Percentiles rank a stretch among this genome's conserved stretches.
phyloP scores from a whole-genome alignment of 1,140 invertebrate species.

The Agrilus planipennis region DNA sequence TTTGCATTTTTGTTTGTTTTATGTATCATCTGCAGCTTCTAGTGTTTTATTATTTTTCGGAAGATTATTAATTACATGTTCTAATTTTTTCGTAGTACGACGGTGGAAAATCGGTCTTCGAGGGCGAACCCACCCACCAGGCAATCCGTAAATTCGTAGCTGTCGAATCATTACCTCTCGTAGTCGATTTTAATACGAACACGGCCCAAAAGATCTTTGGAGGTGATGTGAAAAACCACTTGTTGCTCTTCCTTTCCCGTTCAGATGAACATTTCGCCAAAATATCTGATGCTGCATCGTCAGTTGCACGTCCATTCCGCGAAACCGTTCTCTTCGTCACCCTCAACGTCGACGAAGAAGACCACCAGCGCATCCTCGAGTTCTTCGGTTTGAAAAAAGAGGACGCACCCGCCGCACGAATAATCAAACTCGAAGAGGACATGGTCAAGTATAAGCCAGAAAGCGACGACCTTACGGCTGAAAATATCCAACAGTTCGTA shows the following conservation, averaged over 20 bases:
- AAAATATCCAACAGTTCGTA: constrained; percentile 75
- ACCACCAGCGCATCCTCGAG: constrained; percentile 93
- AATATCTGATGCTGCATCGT: constrained; percentile 54
- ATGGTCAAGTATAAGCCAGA: constrained; percentile 98
- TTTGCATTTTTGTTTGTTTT: too few species aligned
- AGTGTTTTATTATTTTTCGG: too few species aligned
- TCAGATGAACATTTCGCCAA: constrained; percentile 71
- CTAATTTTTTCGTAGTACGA: too few species aligned
- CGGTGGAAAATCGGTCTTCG: constrained; percentile 73
- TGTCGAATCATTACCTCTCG: constrained; percentile 76
- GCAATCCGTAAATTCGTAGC: constrained; percentile 74
- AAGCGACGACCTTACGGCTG: constrained; percentile 59
- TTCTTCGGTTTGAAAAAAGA: constrained; percentile 97
- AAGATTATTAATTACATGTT: too few species aligned
- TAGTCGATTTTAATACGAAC: constrained; percentile 97
- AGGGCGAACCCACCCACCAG: constrained; percentile 55
- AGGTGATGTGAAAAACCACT: constrained; percentile 92
- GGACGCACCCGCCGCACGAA: constrained; percentile 81
- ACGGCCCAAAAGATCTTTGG: constrained; percentile 97
- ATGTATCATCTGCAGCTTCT: too few species aligned
- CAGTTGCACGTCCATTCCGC: constrained; percentile 79
- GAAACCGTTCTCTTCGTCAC: constrained; percentile 91
- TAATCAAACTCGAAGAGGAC: constrained; percentile 92
- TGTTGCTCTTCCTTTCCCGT: constrained; percentile 91
- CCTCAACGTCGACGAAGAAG: constrained; percentile 89